Percentiles rank a stretch among this genome's conserved stretches.
These are phyloP conservation scores for Heterocephalus glaber DNA, from an alignment of 2,113 vertebrate genomes.

Conservation along the genomic window DNA sequence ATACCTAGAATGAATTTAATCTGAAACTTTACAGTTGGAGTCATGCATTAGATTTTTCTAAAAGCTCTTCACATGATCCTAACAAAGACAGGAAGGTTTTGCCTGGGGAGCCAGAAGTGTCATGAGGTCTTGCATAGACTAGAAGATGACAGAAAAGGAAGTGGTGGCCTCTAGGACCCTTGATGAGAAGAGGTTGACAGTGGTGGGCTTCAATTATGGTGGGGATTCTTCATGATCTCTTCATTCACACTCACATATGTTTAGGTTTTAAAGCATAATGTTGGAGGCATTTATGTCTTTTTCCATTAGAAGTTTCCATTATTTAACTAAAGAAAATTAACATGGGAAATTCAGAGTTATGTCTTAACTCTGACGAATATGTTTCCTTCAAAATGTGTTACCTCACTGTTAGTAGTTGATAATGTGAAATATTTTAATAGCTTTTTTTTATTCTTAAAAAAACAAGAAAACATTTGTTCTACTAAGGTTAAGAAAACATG, in stretches of 20 bases:
- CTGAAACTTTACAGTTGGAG: background rate
- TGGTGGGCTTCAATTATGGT: no score
- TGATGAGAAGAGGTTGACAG: background rate
- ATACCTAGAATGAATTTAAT: background rate
- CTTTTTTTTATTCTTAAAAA: background rate
- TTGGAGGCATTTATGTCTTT: background rate
- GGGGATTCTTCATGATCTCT: background rate
- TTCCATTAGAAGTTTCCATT: background rate
- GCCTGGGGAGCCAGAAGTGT: rapidly evolving
- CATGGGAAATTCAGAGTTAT: background rate
- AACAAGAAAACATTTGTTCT: background rate
- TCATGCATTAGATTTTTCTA: background rate
- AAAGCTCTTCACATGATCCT: background rate
- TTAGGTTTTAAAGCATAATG: background rate
- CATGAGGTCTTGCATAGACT: rapidly evolving
- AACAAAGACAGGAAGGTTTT: background rate
- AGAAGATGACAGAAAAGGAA: background rate
- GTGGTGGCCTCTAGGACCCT: background rate
- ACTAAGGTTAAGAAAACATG: background rate
- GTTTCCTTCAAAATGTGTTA: background rate
- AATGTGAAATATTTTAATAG: background rate
- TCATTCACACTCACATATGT: background rate
- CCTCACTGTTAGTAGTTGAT: background rate
- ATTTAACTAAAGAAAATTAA: slow-evolving; percentile 10
- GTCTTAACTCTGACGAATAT: background rate